Base-by-base conservation (phyloP, 2,113 vertebrate genomes). In the Xyliphius kryptos region DNA sequence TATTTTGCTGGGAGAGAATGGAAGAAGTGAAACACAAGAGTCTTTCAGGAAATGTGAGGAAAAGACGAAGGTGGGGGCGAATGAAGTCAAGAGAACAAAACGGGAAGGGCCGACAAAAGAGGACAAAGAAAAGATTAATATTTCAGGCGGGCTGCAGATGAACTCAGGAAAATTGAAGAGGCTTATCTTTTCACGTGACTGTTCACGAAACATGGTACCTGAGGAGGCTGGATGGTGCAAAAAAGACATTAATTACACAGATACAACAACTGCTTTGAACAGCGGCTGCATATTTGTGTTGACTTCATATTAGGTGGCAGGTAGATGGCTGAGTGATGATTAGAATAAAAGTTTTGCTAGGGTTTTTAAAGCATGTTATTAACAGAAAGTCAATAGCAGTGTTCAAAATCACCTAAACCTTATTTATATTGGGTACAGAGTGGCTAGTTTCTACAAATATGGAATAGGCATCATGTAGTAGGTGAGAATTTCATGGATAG, bases 1-100 rank as follows among this genome's bases (percentile, higher is more conserved):
- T 77, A 82, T 86, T 87, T 83, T 83, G 73, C 21, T 36, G 68
- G 58, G 56, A 77, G 81, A 85, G 77, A 85, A 82, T 79, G 74
- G 80, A 20, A 15, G 12, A 40, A 51, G 47, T n/a, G 4, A 60
- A 78, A 80, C 70, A 79, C 69, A 60, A 75, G 78, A 81, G 80
- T 76, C 74, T 81, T 72, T 70, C 68, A 79, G 76, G 79, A 82
- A 84, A 83, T 79, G 75, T 74, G 75, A 77, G 65, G 15, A 16
- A 54, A 50, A 19, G 63, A 65, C 41, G 51, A 55, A 13, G 21
- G 50, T 57, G 64, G 40, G 36, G 69, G 15, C 52, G 51, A 51
- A 56, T 44, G 54, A 58, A 47, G 40, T 16, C 57, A 55, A 66
- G 55, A 51, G 61, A 57, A 60, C 56, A 26, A 73, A 74, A 56